These are phyloP conservation scores for Colletes collaris DNA, from an alignment of 2,888 invertebrate species.

Conservation along the genomic window DNA sequence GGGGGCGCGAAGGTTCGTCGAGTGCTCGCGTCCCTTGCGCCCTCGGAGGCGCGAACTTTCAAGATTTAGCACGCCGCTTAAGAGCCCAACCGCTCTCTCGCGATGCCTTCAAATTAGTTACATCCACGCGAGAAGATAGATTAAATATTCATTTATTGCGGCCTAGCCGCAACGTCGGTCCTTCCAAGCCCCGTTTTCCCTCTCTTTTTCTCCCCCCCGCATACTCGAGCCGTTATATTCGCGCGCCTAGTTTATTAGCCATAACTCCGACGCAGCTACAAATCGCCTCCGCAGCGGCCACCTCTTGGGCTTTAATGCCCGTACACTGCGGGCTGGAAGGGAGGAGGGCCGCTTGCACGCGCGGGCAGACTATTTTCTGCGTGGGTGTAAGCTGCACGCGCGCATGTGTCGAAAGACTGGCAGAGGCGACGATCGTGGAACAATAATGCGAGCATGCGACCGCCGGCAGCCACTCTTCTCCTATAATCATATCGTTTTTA, in stretches of 20 bases:
- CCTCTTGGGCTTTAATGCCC: slow-evolving; percentile 60
- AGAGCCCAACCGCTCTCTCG: slow-evolving; percentile 46
- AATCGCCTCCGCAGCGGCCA: slow-evolving; percentile 69
- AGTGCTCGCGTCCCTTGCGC: slow-evolving; percentile 1
- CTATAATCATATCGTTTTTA: slow-evolving; percentile 76
- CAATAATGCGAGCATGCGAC: slow-evolving; percentile 20
- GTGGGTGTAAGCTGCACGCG: slow-evolving; percentile 4
- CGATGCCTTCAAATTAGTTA: slow-evolving; percentile 75
- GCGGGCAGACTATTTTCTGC: slow-evolving; percentile 17
- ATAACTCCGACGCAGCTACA: slow-evolving; percentile 78
- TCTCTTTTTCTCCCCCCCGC: slow-evolving; percentile 34
- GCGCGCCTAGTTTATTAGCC: slow-evolving; percentile 79
- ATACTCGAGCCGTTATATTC: slow-evolving; percentile 68
- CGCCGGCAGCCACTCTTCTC: slow-evolving; percentile 35
- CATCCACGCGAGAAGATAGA: slow-evolving; percentile 78
- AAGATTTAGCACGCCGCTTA: slow-evolving; percentile 64
- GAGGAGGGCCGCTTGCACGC: slow-evolving; percentile 2
- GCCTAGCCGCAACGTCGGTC: slow-evolving; percentile 44
- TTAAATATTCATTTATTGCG: slow-evolving; percentile 80
- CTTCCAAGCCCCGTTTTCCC: slow-evolving; percentile 3
- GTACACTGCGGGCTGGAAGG: slow-evolving; percentile 19
- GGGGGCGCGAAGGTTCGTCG: background rate
- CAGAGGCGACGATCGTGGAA: slow-evolving; percentile 19
- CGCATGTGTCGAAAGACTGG: slow-evolving; percentile 19
- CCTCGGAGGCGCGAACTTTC: slow-evolving; percentile 46